Evolutionary conservation across 2,113 vertebrate species (phyloP).

Genomic region (Trichechus manatus): DNA sequence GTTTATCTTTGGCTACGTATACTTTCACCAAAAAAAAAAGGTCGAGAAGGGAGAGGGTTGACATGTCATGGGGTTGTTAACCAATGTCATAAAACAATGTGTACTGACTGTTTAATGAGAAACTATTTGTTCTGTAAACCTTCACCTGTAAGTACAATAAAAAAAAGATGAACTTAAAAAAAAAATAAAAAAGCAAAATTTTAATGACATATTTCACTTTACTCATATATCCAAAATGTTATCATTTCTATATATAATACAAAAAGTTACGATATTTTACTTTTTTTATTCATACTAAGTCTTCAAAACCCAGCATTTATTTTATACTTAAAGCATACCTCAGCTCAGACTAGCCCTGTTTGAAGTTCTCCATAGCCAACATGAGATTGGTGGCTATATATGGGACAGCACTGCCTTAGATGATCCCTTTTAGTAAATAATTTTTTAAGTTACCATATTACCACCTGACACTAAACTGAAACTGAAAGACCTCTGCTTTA

Average conservation of each 20-base stretch:
- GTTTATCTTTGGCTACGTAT: too few relatives aligned
- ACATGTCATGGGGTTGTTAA: too few relatives aligned
- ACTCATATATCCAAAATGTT: not conserved
- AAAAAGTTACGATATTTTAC: not conserved
- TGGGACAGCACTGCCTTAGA: not conserved
- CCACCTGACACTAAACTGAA: not conserved
- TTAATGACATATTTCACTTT: not conserved
- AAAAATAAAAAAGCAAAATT: constrained; percentile 1
- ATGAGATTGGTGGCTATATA: not conserved
- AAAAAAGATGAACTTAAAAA: too few relatives aligned
- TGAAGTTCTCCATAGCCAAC: not conserved
- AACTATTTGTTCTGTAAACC: too few relatives aligned
- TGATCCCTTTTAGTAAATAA: not conserved
- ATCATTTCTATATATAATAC: not conserved
- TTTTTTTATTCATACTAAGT: not conserved
- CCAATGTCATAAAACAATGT: too few relatives aligned
- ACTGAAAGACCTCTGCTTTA: not conserved
- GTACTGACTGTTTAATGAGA: too few relatives aligned
- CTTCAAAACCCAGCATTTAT: not conserved
- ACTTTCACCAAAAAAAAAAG: too few relatives aligned
- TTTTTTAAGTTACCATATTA: not conserved
- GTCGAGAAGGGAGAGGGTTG: too few relatives aligned
- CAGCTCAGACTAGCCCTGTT: not conserved
- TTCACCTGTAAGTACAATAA: too few relatives aligned
- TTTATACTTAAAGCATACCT: not conserved